A percentile compares a stretch with the other conserved stretches of the same genome.
These are phyloP conservation scores for Mycetomoellerius zeteki DNA, from an alignment of 1,140 invertebrate species.

Conservation along the genomic window DNA sequence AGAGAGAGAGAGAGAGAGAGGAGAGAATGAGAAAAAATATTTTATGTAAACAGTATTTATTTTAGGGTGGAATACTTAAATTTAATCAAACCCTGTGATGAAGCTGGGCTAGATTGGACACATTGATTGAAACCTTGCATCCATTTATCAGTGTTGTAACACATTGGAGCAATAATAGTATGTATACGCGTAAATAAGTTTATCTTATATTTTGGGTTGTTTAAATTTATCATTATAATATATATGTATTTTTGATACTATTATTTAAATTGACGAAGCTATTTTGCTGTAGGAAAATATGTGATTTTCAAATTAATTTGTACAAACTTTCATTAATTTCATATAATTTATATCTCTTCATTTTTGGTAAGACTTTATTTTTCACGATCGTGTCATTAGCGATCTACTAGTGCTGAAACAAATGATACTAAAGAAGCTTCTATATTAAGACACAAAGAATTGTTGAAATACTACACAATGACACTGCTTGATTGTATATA, in stretches of 20 bases:
- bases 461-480: constrained; percentile 45
- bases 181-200: constrained; percentile 72
- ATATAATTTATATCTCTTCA: constrained; percentile 27
- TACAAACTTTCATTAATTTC: constrained; percentile 49
- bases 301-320: constrained; percentile 58
- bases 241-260: constrained; percentile 68
- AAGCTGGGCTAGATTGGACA: constrained; percentile 68
- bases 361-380: constrained; percentile 15
- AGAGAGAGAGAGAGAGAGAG: neutral
- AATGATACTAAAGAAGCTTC: constrained; percentile 8
- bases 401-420: constrained; percentile 18
- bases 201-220: constrained; percentile 65
- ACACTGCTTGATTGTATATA: constrained; percentile 67
- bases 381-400: neutral
- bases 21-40: neutral
- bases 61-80: constrained; percentile 80
- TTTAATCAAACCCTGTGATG: constrained; percentile 72
- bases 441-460: constrained; percentile 21
- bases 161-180: constrained; percentile 77
- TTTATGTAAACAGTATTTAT: constrained; percentile 54
- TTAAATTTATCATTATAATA: constrained; percentile 58
- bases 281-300: constrained; percentile 59
- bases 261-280: constrained; percentile 67
- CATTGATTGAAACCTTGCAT: constrained; percentile 73
- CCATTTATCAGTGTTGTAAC: constrained; percentile 71